Base-by-base conservation (phyloP, 1,140 invertebrate genomes). In the Zaprionus nigranus region DNA sequence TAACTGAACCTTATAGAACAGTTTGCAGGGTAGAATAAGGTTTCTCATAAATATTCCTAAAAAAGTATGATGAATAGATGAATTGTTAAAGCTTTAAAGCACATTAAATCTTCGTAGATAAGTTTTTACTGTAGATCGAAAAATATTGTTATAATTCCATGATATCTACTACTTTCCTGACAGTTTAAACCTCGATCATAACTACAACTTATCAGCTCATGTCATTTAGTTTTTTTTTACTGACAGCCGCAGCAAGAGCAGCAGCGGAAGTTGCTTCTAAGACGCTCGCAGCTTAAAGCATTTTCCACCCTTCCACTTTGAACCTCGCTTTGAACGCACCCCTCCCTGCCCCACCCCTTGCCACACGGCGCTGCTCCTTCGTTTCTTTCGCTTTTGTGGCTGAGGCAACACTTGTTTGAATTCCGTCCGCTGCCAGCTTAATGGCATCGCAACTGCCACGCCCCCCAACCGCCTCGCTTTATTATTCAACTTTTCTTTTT, bases 371-470 rank as follows among this genome's bases (percentile, higher is more conserved):
- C 20, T 61, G 49, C 36, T 54, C 13, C 30, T 43, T 12, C 34
- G 11, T 24, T 28, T 17, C 24, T 17, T 60, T 56, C n/a, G 22
- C 24, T 43, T 56, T 66, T 62, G 38, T 49, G 58, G 59, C 66
- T 53, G 38, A 28, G 24, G 51, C 56, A 63, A 73, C 75, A 75
- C 78, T 87, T 78, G 70, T 78, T 78, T 71, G 76, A 72, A 59
- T 72, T 79, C 56, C 54, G 34, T 26, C 34, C 60, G 34, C 43
- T 73, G 36, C 46, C 43, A 20, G 58, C 75, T 66, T 68, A 68
- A 68, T 59, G 40, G 58, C 75, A 60, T 22, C 63, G 28, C 36
- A 26, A 17, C 13, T 49, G 63, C 63, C 70, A 67, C 77, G 64
- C 64, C 74, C 61, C 49, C 22, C 6, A n/a, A n/a, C n/a, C 22